Conservation (phyloP, 2,113 vertebrate genomes). For the Mormyrus lacerda region DNA sequence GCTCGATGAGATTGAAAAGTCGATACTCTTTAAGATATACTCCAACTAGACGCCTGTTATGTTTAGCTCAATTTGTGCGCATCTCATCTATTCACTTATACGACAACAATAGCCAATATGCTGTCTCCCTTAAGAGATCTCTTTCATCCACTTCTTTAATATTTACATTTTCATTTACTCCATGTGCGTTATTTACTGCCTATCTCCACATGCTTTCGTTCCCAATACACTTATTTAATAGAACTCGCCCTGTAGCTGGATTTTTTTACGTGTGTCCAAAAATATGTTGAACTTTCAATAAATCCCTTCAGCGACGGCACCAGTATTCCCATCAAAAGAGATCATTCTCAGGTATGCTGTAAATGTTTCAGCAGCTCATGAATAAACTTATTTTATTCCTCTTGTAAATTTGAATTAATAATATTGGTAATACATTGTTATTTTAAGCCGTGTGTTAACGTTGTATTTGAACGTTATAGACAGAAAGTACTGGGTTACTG, state of each 20-base stretch:
- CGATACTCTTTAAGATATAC: slow-evolving; percentile 4
- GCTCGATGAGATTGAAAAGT: slow-evolving; percentile 3
- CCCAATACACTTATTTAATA: not conserved
- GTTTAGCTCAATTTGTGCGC: not conserved
- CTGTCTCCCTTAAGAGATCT: not conserved
- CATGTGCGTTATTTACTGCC: not conserved
- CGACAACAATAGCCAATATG: not conserved
- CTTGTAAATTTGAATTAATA: not conserved
- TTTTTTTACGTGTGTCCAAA: not conserved
- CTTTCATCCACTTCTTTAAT: not conserved
- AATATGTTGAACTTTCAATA: not conserved
- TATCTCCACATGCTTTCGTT: not conserved
- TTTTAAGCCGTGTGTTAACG: not conserved
- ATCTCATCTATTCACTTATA: not conserved
- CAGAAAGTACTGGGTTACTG: not conserved
- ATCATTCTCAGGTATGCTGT: not conserved
- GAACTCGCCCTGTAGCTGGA: not conserved
- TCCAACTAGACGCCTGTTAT: not conserved
- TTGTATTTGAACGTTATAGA: not conserved
- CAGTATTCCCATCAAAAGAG: not conserved
- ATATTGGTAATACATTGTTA: not conserved
- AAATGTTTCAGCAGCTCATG: not conserved
- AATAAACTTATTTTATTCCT: not conserved
- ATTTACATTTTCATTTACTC: not conserved
- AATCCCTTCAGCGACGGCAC: not conserved